Conservation (phyloP, 2,113 vertebrate genomes). For the Morphnarchus princeps region DNA sequence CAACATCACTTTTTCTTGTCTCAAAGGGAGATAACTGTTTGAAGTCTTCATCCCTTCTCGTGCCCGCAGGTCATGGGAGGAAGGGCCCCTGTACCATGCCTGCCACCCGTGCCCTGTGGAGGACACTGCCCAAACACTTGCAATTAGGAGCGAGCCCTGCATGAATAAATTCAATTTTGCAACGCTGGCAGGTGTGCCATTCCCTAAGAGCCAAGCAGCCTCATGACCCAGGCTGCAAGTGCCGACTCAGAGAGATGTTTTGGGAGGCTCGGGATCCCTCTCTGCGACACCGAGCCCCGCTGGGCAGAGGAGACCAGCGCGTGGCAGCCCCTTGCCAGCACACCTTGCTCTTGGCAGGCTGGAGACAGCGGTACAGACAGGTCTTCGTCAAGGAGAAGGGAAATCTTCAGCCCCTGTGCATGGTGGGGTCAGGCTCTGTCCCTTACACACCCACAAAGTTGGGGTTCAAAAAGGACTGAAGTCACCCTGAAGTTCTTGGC, state of each 20-base stretch:
- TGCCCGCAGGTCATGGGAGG: not conserved
- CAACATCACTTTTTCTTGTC: not conserved
- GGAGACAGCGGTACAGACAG: not conserved
- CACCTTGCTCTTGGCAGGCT: not conserved
- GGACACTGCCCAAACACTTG: not conserved
- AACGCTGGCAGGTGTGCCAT: not conserved
- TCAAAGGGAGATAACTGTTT: not conserved
- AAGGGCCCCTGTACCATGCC: not conserved
- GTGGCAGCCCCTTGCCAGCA: not conserved
- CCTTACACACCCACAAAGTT: fast-evolving
- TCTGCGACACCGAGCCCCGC: not conserved
- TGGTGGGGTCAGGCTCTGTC: not conserved
- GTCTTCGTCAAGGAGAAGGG: not conserved
- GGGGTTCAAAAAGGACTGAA: not conserved
- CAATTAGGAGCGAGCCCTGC: not conserved
- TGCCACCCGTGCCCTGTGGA: fast-evolving
- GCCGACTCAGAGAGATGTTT: not conserved
- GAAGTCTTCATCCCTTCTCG: not conserved
- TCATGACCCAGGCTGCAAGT: not conserved
- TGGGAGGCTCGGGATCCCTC: not conserved
- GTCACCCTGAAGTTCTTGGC: not conserved
- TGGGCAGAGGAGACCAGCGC: not conserved
- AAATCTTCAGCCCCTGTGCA: not conserved
- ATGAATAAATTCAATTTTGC: not conserved
- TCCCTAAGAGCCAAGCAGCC: not conserved